A percentile compares a stretch with the other conserved stretches of the same genome.
Conservation (phyloP, 1,140 invertebrate genomes). For the Luehdorfia chinensis region DNA sequence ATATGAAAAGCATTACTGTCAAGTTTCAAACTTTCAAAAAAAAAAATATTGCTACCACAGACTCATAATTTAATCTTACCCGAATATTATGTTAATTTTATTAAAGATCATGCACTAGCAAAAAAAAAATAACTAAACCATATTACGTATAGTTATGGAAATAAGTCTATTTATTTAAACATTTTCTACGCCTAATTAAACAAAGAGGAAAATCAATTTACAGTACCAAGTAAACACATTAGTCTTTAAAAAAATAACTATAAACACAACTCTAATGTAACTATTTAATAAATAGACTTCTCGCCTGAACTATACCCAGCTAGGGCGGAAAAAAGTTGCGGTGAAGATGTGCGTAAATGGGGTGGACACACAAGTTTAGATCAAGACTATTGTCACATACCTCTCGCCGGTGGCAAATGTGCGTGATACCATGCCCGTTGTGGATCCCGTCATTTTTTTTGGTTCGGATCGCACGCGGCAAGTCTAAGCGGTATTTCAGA, state of each 20-base stretch:
- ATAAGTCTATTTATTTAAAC: conserved; percentile 6
- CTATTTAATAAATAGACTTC: conserved; percentile 7
- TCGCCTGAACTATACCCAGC: conserved; percentile 7
- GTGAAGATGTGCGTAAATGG: conserved; percentile 18
- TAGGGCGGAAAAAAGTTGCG: conserved; percentile 2
- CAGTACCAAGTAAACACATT: no score
- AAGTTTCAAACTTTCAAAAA: no score
- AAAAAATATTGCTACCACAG: no score
- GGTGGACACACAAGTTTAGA: conserved; percentile 26
- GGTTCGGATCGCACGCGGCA: conserved; percentile 15
- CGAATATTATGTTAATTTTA: no score
- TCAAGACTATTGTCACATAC: conserved; percentile 27
- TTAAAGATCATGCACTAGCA: no score
- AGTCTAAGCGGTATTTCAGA: conserved; percentile 23
- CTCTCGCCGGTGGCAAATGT: conserved; percentile 18
- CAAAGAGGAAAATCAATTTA: no score
- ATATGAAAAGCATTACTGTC: no score
- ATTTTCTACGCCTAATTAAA: no score
- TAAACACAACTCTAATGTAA: no score
- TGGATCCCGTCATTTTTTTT: conserved; percentile 13
- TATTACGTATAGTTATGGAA: conserved; percentile 15
- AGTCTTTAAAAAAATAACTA: no score
- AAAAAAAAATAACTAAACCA: no score
- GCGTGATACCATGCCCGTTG: conserved; percentile 27
- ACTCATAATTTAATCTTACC: no score